phyloP scores from a whole-genome alignment of 53 echinoderm and acorn worm genomes.

The Astropecten irregularis region DNA sequence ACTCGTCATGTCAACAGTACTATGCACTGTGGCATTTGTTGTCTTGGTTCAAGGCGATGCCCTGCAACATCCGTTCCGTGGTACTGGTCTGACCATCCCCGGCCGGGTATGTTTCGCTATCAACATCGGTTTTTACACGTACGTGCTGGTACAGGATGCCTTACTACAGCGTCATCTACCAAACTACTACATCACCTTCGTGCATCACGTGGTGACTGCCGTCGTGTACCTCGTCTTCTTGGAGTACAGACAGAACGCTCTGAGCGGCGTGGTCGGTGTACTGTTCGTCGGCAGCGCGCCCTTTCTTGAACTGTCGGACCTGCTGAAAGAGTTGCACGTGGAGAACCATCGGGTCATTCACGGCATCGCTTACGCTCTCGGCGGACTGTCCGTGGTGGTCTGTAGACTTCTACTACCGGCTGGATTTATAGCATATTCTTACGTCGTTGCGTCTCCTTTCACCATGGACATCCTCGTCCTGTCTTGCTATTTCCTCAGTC shows the following conservation, averaged over 20 bases:
- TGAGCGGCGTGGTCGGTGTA: slow-evolving; percentile 67
- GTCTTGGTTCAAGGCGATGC: slow-evolving; percentile 57
- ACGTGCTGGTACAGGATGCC: slow-evolving; percentile 67
- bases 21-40: slow-evolving; percentile 48
- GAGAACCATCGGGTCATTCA: slow-evolving; percentile 23
- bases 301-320: slow-evolving; percentile 59
- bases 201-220: slow-evolving; percentile 76
- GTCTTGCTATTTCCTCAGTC: slow-evolving; percentile 72
- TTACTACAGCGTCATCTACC: slow-evolving; percentile 61
- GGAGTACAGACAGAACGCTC: slow-evolving; percentile 70
- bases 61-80: slow-evolving; percentile 57
- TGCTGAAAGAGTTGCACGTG: slow-evolving; percentile 58
- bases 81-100: slow-evolving; percentile 30
- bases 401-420: slow-evolving; percentile 59
- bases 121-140: slow-evolving; percentile 79
- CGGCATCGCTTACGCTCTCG: slow-evolving; percentile 37
- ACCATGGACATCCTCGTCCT: slow-evolving; percentile 76
- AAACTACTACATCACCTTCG: slow-evolving; percentile 67
- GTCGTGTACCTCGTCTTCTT: slow-evolving; percentile 73
- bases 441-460: slow-evolving; percentile 49
- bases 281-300: slow-evolving; percentile 61
- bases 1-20: slow-evolving; percentile 27
- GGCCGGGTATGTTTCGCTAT: slow-evolving; percentile 63
- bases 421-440: slow-evolving; percentile 46
- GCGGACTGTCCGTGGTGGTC: slow-evolving; percentile 37